A percentile compares a stretch with the other conserved stretches of the same genome.
phyloP scores from a whole-genome alignment of 2,888 invertebrate species.

The Endotricha flammealis region DNA sequence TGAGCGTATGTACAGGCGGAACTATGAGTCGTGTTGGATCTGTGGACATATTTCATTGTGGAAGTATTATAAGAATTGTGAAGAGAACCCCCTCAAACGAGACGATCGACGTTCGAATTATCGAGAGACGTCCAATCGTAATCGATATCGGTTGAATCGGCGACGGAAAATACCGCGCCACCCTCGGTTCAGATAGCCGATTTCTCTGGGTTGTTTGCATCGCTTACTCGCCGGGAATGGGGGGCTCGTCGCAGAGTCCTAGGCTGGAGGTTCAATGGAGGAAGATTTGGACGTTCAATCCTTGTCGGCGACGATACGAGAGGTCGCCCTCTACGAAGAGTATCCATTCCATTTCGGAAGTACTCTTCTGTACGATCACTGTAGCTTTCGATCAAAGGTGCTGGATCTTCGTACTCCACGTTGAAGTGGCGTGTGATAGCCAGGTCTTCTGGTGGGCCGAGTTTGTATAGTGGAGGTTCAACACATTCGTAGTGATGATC shows the following conservation, averaged over 20 bases:
- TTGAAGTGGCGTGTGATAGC: constrained; percentile 86
- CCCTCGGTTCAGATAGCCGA: constrained; percentile 74
- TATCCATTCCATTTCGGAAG: constrained; percentile 65
- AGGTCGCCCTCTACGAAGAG: constrained; percentile 78
- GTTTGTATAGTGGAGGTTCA: constrained; percentile 76
- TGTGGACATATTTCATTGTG: too few relatives aligned
- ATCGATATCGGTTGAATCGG: constrained; percentile 66
- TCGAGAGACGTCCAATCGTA: constrained; percentile 62
- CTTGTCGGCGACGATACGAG: constrained; percentile 88
- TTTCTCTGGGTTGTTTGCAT: constrained; percentile 66
- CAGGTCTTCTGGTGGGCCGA: constrained; percentile 66
- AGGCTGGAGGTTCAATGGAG: constrained; percentile 84
- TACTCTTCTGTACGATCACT: constrained; percentile 73
- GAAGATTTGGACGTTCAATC: constrained; percentile 89
- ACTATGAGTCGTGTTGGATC: not conserved
- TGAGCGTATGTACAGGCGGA: constrained; percentile 1
- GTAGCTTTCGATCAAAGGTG: constrained; percentile 85
- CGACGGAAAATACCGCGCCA: constrained; percentile 76
- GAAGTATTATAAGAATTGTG: not conserved
- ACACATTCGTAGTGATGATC: constrained; percentile 86
- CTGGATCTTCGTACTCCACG: constrained; percentile 89
- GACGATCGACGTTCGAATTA: constrained; percentile 59
- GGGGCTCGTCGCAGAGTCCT: constrained; percentile 71
- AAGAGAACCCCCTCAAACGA: constrained; percentile 44
- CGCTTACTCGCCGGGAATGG: constrained; percentile 70